Evolutionary conservation across 2,797 vertebrate genomes (phyloP).

Genomic region (Gymnocypris eckloni): DNA sequence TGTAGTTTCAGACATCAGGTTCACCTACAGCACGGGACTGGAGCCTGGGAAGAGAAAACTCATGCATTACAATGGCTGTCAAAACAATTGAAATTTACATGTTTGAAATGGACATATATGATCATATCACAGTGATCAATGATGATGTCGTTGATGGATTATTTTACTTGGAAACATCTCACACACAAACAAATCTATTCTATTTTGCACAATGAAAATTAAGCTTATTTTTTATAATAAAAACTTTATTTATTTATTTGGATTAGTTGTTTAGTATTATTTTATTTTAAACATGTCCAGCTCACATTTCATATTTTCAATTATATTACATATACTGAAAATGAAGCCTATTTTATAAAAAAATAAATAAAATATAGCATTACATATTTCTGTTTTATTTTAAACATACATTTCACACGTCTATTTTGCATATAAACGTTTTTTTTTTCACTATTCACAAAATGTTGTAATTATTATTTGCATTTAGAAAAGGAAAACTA

Average conservation of each 20-base stretch:
- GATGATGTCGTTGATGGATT: neutral
- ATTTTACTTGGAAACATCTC: neutral
- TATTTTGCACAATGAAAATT: neutral
- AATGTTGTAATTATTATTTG: neutral
- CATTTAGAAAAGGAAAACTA: neutral
- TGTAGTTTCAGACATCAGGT: slow-evolving; percentile 66
- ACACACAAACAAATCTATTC: neutral
- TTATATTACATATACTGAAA: neutral
- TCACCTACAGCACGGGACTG: slow-evolving; percentile 75
- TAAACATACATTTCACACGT: neutral
- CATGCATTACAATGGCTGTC: neutral
- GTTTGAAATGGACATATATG: neutral
- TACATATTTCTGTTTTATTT: neutral
- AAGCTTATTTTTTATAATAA: neutral
- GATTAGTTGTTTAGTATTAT: too few species aligned
- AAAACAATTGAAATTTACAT: neutral
- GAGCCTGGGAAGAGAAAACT: slow-evolving; percentile 67
- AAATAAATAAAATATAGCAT: neutral
- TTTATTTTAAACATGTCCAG: too few species aligned
- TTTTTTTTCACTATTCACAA: neutral
- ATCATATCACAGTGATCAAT: neutral
- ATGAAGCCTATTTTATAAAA: neutral
- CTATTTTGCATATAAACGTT: too few species aligned
- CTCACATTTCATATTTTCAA: neutral
- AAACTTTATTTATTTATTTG: too few species aligned